Evolutionary conservation across 2,888 invertebrate species (phyloP), one percentile per base, ranked within the genome.

Genomic region (Cactoblastis cactorum): DNA sequence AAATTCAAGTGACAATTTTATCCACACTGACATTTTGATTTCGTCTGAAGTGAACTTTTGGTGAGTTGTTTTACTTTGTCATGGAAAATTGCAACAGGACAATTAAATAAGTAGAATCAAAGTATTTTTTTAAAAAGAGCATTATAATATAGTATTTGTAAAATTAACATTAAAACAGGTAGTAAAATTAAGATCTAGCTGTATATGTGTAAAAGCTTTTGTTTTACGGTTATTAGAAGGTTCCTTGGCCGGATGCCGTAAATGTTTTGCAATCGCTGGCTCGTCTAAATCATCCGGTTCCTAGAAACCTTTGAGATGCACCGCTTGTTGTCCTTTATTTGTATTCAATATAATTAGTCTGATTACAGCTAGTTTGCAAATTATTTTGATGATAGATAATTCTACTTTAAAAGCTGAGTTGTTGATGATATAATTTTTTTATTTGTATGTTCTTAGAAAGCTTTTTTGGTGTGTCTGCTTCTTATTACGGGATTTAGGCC

Each of bases 281-380:
- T 56, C 62, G 62, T 54, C 62, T 60, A 65, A 71, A 73, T 68
- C 67, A 69, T 63, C 60, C 61, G 55, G 62, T 63, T 69, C 66
- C 69, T 67, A 67, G 71, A 74, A 72, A 58, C 59, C 59, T 53
- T 56, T 46, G 53, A 63, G 65, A 59, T 59, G 58, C 32, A 19
- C 38, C 47, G 58, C 56, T 53, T 48, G 49, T 52, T 28, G 43
- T 46, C 18, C 15, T 33, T 24, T 35, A 38, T 43, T 48, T 37
- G 3, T 37, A 17, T 37, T 37, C 15, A n/a, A 49, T 38, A 24
- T 45, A 45, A 49, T 52, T 46, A 41, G 35, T 14, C 9, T n/a
- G n/a, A n/a, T n/a, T n/a, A n/a, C n/a, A n/a, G n/a, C n/a, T n/a
- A n/a, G 34, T 48, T 43, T 18, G 22, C 22, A 22, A 22, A 22